phyloP scores from a whole-genome alignment of 1,140 invertebrate genomes.

The Littorina saxatilis region DNA sequence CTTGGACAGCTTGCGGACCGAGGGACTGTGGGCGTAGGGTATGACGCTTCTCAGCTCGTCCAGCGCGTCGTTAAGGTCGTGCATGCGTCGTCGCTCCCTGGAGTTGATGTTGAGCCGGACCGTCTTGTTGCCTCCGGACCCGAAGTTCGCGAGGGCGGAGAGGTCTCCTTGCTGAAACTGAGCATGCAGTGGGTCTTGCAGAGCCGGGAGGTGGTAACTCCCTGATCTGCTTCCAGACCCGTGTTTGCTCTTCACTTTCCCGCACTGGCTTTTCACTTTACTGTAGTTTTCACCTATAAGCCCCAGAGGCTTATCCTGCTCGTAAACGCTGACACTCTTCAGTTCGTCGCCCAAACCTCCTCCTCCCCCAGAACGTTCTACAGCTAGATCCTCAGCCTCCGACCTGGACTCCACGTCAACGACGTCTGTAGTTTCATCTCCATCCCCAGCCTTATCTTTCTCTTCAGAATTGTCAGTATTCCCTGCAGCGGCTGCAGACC shows the following conservation, averaged over 20 bases:
- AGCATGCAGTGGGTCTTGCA: not conserved
- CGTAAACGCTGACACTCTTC: conserved; percentile 28
- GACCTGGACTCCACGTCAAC: not conserved
- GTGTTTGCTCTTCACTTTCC: conserved; percentile 27
- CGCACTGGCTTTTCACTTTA: conserved; percentile 20
- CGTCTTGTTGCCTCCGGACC: conserved; percentile 34
- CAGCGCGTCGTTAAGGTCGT: conserved; percentile 75
- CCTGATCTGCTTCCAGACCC: not conserved
- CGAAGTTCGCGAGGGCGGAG: not conserved
- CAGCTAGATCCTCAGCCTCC: not conserved
- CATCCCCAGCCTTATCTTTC: not conserved
- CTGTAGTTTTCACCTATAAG: conserved; percentile 18
- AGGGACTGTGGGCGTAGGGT: conserved; percentile 91
- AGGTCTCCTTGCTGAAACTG: too few species aligned
- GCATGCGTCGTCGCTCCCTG: conserved; percentile 75
- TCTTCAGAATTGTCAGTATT: not conserved
- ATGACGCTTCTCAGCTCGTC: conserved; percentile 75
- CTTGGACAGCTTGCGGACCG: conserved; percentile 97
- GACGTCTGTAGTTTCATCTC: too few species aligned
- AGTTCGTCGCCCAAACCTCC: not conserved
- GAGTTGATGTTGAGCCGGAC: conserved; percentile 72
- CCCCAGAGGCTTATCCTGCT: conserved; percentile 21
- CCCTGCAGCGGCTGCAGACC: not conserved
- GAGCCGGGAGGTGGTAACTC: not conserved
- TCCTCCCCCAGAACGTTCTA: not conserved